Conservation (phyloP, 2,888 invertebrate species). For the Gibbula magus region DNA sequence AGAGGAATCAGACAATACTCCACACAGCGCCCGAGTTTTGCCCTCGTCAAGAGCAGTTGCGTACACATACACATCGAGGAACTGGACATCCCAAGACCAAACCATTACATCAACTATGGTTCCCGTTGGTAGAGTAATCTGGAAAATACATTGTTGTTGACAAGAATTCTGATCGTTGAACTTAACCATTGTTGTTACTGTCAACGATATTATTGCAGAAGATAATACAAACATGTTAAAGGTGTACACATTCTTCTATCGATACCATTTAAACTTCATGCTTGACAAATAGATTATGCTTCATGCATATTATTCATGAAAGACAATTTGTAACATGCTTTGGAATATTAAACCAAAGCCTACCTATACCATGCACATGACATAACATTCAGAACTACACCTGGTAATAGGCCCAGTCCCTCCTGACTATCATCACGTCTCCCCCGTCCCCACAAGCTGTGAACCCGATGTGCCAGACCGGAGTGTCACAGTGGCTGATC, state of each 20-base stretch:
- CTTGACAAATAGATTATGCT: too few relatives aligned
- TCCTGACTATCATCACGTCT: not conserved
- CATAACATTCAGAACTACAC: not conserved
- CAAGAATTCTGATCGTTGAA: too few relatives aligned
- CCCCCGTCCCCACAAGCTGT: not conserved
- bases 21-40: not conserved
- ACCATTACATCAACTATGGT: not conserved
- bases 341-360: not conserved
- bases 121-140: not conserved
- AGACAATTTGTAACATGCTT: not conserved
- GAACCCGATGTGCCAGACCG: not conserved
- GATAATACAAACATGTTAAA: too few relatives aligned
- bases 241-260: too few relatives aligned
- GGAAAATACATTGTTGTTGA: not conserved
- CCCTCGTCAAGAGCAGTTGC: not conserved
- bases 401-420: not conserved
- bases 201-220: too few relatives aligned
- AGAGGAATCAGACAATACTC: not conserved
- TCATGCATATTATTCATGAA: too few relatives aligned
- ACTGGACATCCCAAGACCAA: not conserved
- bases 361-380: not conserved
- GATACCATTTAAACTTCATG: too few relatives aligned
- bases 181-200: too few relatives aligned
- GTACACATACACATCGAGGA: not conserved
- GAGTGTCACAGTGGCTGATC: conserved; percentile 1